Percentiles rank a stretch among this genome's conserved stretches.
Conservation (phyloP, 2,797 vertebrate genomes). For the Cygnus olor region DNA sequence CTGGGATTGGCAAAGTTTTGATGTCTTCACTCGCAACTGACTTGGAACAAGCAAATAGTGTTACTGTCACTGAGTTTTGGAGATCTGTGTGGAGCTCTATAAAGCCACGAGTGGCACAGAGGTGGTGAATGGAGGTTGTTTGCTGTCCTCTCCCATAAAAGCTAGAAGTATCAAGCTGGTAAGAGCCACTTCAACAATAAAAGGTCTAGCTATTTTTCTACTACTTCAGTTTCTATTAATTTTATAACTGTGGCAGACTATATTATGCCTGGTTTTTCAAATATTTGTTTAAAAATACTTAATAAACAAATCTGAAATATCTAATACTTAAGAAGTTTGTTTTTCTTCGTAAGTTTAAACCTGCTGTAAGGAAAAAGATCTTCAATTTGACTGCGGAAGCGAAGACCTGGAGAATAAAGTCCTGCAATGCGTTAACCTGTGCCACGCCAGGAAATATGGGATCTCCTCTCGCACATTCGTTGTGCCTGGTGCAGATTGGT, state of each 20-base stretch:
- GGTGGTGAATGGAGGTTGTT: background rate
- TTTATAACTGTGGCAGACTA: background rate
- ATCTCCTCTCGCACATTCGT: background rate
- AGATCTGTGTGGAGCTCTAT: background rate
- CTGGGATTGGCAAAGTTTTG: background rate
- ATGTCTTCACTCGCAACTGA: background rate
- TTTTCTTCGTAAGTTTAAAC: background rate
- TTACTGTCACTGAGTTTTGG: background rate
- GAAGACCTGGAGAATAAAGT: background rate
- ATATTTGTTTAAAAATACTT: background rate
- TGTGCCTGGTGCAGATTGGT: accelerated
- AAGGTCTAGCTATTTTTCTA: background rate
- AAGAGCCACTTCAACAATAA: background rate
- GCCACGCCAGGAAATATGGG: background rate
- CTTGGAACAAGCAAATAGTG: background rate
- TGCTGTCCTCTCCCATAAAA: background rate
- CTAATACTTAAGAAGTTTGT: background rate
- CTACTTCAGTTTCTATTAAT: background rate
- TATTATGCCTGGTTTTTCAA: background rate
- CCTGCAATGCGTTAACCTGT: background rate
- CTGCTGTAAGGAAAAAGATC: background rate
- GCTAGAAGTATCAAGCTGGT: background rate
- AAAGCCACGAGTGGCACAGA: background rate
- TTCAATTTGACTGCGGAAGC: background rate
- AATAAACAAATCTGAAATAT: background rate